phyloP scores from a whole-genome alignment of 2,113 vertebrate species.

The Ciconia maguari region DNA sequence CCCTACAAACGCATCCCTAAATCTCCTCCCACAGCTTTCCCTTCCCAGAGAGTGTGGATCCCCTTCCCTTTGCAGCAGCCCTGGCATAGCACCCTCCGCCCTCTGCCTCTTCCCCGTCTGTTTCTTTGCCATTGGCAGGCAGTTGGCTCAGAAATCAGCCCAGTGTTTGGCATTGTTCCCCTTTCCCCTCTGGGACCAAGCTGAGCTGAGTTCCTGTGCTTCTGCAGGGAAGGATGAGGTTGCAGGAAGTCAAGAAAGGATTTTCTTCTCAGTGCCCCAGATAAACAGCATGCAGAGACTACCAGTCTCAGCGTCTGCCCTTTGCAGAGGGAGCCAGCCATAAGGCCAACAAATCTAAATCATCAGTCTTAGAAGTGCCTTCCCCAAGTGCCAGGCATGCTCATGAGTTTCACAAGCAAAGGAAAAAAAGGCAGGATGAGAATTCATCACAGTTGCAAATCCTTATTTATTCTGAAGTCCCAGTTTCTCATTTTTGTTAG shows the following conservation, averaged over 20 bases:
- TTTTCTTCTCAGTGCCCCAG: neutral
- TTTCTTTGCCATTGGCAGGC: neutral
- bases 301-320: neutral
- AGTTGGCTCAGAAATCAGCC: neutral
- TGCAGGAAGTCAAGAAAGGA: neutral
- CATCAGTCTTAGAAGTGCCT: neutral
- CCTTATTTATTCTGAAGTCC: neutral
- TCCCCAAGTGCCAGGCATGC: fast-evolving
- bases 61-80: neutral
- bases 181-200: neutral
- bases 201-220: neutral
- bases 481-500: neutral
- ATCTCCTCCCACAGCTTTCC: neutral
- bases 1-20: fast-evolving
- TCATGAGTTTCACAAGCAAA: neutral
- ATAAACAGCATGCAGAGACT: neutral
- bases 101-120: neutral
- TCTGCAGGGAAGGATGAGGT: neutral
- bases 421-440: neutral
- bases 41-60: neutral
- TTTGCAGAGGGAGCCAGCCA: neutral
- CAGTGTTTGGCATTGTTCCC: neutral
- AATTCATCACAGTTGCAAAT: neutral
- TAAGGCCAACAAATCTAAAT: neutral
- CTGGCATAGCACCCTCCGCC: fast-evolving